Evolutionary conservation across 2,113 vertebrate genomes (phyloP), one percentile per base, ranked within the genome.

Genomic region (Heloderma charlesbogerti): DNA sequence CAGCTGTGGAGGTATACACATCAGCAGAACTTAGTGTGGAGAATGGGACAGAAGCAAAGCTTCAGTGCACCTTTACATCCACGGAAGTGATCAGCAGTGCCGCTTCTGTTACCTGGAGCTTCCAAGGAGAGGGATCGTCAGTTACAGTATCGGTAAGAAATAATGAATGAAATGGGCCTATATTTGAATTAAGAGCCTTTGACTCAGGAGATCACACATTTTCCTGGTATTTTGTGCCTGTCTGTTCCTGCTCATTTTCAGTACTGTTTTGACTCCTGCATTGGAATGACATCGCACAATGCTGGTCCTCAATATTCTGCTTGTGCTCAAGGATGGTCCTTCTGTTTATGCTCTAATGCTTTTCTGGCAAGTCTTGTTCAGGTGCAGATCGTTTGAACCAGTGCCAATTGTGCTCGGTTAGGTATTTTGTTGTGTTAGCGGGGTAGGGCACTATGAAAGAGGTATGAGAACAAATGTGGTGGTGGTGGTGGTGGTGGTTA

Each of bases 1-100:
- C 95, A 6, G 98, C 98, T 0, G 95, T 99, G 82, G 98, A 99
- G 48, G 97, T 99, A 0, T 96, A 96, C 37, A 97, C 98, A 0
- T 98, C 98, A 0, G 51, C 95, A 1, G 98, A 99, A 60, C 93
- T 99, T 91, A 96, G 97, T 13, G 97, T 98, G 83, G 98, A 98
- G 94, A 99, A 99, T 60, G 99, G 98, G 77, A 99, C 99, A 0
- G 96, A 98, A 0, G 98, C 97, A 1, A 96, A 96, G 89, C 98
- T 99, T 2, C 95, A 96, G 0, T 99, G 99, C 95, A 98, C 96
- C 0, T 99, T 99, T 89, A 98, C 97, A 31, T 99, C 99, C 0
- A 93, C 88, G 0, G 96, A 98, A 9, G 97, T 97, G 51, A 97
- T 98, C 69, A 97, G 97, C 93, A 97, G 95, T 0, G 8, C n/a